Evolutionary conservation across 2,113 vertebrate genomes (phyloP).

Genomic region (Prunella himalayana): DNA sequence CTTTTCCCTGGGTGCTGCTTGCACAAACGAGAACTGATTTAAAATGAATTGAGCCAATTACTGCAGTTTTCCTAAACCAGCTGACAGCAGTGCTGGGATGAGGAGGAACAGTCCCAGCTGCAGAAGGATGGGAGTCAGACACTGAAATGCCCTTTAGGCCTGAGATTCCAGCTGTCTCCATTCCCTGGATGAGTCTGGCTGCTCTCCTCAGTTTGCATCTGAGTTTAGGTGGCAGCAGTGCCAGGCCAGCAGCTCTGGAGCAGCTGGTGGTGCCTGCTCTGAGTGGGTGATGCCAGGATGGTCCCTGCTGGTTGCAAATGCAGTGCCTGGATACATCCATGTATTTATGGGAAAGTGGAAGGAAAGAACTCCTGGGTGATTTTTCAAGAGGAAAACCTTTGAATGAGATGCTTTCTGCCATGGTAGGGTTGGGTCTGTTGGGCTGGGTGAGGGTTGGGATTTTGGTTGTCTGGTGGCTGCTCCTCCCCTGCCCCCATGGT

Average conservation of each 20-base stretch:
- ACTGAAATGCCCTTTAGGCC: slow-evolving; percentile 15
- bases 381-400: background rate
- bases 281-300: background rate
- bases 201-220: background rate
- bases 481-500: background rate
- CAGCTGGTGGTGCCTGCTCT: background rate
- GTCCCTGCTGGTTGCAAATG: background rate
- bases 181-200: background rate
- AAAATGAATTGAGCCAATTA: slow-evolving; percentile 62
- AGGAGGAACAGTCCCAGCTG: slow-evolving; percentile 35
- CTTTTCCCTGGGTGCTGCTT: slow-evolving; percentile 21
- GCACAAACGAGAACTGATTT: slow-evolving; percentile 37
- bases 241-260: background rate
- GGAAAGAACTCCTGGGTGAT: too few species aligned
- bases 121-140: background rate
- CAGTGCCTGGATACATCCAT: background rate
- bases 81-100: background rate
- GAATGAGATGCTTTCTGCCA: background rate
- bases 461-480: background rate
- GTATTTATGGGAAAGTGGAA: background rate
- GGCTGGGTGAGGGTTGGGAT: background rate
- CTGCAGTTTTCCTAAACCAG: background rate
- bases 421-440: background rate
- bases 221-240: background rate
- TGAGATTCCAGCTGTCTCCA: background rate